Evolutionary conservation across 2,888 invertebrate genomes (phyloP), one percentile per base, ranked within the genome.

Genomic region (Drosophila mimetica): DNA sequence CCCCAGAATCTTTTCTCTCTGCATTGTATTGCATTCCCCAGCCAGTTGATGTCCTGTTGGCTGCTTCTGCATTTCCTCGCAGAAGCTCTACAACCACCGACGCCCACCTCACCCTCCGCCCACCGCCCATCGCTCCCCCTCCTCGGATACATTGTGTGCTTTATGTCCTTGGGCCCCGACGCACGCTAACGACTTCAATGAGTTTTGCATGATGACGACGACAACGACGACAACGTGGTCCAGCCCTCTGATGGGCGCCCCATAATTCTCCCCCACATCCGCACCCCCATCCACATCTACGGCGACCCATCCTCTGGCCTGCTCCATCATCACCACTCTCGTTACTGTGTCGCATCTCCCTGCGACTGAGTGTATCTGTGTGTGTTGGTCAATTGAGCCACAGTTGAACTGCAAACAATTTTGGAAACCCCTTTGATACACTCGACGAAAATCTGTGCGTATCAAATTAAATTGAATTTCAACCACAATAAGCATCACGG

Each of bases 401-500:
- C 85, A 85, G 76, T 79, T 85, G 77, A 82, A 75, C 80, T 79
- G 85, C 85, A 82, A 82, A 77, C 85, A 77, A 61, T 79, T 80
- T 79, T 74, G 64, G 81, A 63, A 65, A 51, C 65, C 71, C 58
- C 65, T 60, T 63, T 63, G 55, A 39, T 61, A 55, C 52, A 69
- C 74, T 80, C 55, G 65, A 64, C 77, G 58, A 70, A 70, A 70
- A 70, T 70, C 70, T 44, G 54, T 55, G 63, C 55, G 78, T 78
- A 79, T 84, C 82, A 76, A 80, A 85, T 81, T 83, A 81, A 85
- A 84, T 83, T 83, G 86, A 77, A 81, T 79, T 79, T 77, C 75
- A 60, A 71, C 70, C 81, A 74, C 76, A 81, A 83, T 77, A 83
- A 83, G 76, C 76, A 71, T 46, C 50, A 46, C 61, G 60, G 61